Evolutionary conservation across 2,797 vertebrate genomes (phyloP), one percentile per base, ranked within the genome.

Genomic region (Sebastes matsubarae): DNA sequence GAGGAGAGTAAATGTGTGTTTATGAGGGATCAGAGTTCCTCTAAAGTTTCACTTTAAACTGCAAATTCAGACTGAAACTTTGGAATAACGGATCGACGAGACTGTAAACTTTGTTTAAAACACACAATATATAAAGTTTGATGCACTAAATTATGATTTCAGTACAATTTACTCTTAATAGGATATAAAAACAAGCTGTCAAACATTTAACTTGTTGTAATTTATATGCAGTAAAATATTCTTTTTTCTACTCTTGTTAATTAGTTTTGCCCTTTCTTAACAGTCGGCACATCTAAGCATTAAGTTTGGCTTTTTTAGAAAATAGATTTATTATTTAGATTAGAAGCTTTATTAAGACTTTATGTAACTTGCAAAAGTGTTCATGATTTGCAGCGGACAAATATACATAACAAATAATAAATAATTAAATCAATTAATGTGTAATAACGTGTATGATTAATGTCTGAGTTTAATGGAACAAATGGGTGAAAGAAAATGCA

Each of bases 1-100:
- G 80, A 24, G 63, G 54, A 77, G 72, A 38, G 81, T 59, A 46
- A 83, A 72, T 80, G 81, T 78, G 75, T 79, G 75, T 84, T 82
- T 77, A 34, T 75, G 81, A 64, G 71, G 34, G 58, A 57, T 25
- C 30, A 14, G 29, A 57, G 71, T 71, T 61, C 64, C 38, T 79
- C 64, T 38, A 9, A 68, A 65, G 73, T 68, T 74, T 72, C 30
- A 52, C 64, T 81, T 75, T 52, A 68, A 24, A 63, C 59, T 66
- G 52, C 18, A 16, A 27, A 65, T 38, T 68, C 30, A 46, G 34
- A 58, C 24, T 24, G 13, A 58, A 66, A 32, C 2, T n/a, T 22
- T 14, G 8, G 6, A 24, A 54, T 20, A 71, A 63, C 10, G 7
- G 11, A 1, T 5, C 1, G 2, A 59, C 7, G 5, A 14, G 27